phyloP scores from a whole-genome alignment of 2,888 invertebrate species.

The Cabera pusaria region DNA sequence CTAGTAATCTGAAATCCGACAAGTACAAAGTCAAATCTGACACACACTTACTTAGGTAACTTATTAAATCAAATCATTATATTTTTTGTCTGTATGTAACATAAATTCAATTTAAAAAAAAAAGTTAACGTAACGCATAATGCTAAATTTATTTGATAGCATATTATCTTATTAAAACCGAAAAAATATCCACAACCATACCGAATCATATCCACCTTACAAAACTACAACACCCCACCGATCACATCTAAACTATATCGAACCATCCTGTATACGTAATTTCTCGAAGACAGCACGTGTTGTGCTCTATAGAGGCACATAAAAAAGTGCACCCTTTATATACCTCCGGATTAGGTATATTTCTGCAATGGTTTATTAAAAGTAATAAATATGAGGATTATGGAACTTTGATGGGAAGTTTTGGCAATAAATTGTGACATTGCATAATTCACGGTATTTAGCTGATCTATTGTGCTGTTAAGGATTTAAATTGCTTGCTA shows the following conservation, averaged over 20 bases:
- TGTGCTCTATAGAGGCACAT: slow-evolving; percentile 47
- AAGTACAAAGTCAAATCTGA: no score
- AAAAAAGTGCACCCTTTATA: slow-evolving; percentile 51
- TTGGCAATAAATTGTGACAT: slow-evolving; percentile 19
- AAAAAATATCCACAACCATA: slow-evolving; percentile 18
- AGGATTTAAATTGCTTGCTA: slow-evolving; percentile 15
- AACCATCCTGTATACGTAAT: slow-evolving; percentile 54
- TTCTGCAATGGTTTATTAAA: slow-evolving; percentile 28
- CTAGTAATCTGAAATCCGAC: no score
- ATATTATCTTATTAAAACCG: no score
- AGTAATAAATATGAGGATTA: slow-evolving; percentile 34
- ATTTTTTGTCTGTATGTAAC: no score
- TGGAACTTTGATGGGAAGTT: slow-evolving; percentile 24
- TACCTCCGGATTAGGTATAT: slow-evolving; percentile 28
- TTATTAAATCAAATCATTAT: no score
- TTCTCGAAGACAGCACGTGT: slow-evolving; percentile 74
- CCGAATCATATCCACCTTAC: slow-evolving; percentile 39
- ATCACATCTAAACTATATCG: slow-evolving; percentile 54
- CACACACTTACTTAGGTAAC: no score
- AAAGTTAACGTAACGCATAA: no score
- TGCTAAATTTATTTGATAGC: no score
- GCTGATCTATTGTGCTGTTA: slow-evolving; percentile 11
- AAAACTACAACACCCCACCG: slow-evolving; percentile 45
- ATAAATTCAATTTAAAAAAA: no score
- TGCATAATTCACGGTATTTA: slow-evolving; percentile 8